A percentile compares a stretch with the other conserved stretches of the same genome.
Conservation (phyloP, 2,888 invertebrate genomes). For the Cataglyphis rosenhaueri region DNA sequence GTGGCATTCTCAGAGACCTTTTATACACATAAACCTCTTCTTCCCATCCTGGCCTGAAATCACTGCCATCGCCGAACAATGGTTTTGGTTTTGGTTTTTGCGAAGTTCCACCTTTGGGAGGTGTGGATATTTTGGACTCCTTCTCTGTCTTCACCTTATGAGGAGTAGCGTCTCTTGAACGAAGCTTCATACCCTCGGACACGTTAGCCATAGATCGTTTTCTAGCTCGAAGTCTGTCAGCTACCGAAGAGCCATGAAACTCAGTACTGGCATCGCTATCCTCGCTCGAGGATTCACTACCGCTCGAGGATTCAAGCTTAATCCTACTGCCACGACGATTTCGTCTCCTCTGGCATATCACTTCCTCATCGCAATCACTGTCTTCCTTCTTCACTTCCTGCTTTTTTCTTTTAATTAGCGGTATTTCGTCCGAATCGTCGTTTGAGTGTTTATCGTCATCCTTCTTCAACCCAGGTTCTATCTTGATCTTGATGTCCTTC, state of each 20-base stretch:
- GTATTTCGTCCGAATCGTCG: conserved; percentile 81
- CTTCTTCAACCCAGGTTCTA: conserved; percentile 58
- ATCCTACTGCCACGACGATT: conserved; percentile 82
- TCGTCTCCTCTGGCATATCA: conserved; percentile 78
- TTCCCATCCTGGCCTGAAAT: conserved; percentile 93
- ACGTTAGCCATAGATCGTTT: conserved; percentile 77
- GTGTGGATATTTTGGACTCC: conserved; percentile 81
- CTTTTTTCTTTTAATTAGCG: conserved; percentile 78
- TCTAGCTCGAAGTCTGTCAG: conserved; percentile 80
- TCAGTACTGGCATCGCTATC: conserved; percentile 79
- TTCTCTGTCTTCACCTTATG: conserved; percentile 78
- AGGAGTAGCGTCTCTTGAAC: conserved; percentile 80
- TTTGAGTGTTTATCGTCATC: conserved; percentile 72
- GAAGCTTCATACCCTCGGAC: conserved; percentile 81
- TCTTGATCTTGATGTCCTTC: conserved; percentile 68
- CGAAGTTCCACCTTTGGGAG: conserved; percentile 69
- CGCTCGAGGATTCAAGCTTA: conserved; percentile 81
- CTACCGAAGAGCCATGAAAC: conserved; percentile 80
- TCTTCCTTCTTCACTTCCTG: conserved; percentile 79
- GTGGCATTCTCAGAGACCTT: conserved; percentile 93
- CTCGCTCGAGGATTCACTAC: conserved; percentile 81
- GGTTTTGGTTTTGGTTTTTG: conserved; percentile 86
- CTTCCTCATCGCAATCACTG: conserved; percentile 78
- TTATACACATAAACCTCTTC: conserved; percentile 94
- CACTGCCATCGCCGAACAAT: conserved; percentile 90